Conservation (phyloP, 2,113 vertebrate species). For the Clupea harengus region DNA sequence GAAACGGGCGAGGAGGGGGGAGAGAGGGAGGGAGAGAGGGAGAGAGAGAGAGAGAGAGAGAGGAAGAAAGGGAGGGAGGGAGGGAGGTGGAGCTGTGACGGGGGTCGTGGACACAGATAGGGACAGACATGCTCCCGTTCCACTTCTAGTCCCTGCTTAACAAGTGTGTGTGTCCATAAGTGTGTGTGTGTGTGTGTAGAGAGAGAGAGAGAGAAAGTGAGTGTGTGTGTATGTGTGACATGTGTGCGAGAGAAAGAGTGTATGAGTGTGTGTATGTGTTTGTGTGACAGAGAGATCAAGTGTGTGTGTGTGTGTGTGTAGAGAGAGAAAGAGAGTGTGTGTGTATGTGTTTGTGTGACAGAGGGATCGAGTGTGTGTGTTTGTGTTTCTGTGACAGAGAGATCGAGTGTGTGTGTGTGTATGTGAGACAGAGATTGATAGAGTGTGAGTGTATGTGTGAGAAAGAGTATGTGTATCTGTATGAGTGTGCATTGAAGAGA, state of each 20-base stretch:
- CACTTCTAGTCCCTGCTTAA: slow-evolving; percentile 18
- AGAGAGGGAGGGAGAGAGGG: background rate
- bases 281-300: background rate
- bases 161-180: background rate
- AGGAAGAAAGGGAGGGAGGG: background rate
- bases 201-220: background rate
- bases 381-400: background rate
- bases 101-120: background rate
- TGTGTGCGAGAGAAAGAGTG: background rate
- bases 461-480: background rate
- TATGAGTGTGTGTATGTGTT: background rate
- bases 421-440: background rate
- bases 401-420: background rate
- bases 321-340: background rate
- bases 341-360: background rate
- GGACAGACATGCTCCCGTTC: slow-evolving; percentile 11
- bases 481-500: background rate
- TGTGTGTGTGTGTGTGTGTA: background rate
- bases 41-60: slow-evolving; percentile 1
- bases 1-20: background rate
- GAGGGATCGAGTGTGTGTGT: background rate
- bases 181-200: background rate
- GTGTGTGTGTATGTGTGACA: background rate
- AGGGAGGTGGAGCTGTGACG: background rate
- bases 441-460: background rate